Evolutionary conservation across 2,888 invertebrate genomes (phyloP).

Genomic region (Temnothorax ravouxi): DNA sequence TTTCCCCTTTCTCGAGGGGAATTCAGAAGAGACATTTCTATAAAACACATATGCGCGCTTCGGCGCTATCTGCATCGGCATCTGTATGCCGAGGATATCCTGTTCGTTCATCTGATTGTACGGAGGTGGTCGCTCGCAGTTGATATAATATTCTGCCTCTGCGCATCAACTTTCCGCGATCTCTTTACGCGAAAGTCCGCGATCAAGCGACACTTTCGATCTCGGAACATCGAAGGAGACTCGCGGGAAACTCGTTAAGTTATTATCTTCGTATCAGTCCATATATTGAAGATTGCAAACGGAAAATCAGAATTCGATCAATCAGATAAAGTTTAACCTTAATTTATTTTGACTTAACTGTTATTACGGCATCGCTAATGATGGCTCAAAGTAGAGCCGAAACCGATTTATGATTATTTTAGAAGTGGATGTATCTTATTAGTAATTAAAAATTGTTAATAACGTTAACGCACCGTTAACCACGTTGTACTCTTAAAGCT

Average conservation of each 20-base stretch:
- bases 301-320: neutral
- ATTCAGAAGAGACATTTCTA: conserved; percentile 36
- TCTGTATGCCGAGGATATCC: conserved; percentile 26
- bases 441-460: too few relatives aligned
- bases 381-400: too few relatives aligned
- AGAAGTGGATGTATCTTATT: too few relatives aligned
- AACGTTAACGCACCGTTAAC: too few relatives aligned
- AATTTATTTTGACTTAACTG: too few relatives aligned
- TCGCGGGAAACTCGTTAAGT: neutral
- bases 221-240: neutral
- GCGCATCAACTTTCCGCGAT: neutral
- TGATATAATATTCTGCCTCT: neutral
- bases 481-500: too few relatives aligned
- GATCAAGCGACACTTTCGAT: neutral
- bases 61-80: conserved; percentile 22
- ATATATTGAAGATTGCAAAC: neutral
- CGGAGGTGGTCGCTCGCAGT: neutral
- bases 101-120: conserved; percentile 18
- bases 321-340: neutral
- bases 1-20: conserved; percentile 14
- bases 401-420: too few relatives aligned
- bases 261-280: neutral
- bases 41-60: conserved; percentile 1
- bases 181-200: neutral
- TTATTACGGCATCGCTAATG: too few relatives aligned